These are phyloP conservation scores for Gambusia affinis DNA, from an alignment of 2,113 vertebrate species.

Conservation along the genomic window DNA sequence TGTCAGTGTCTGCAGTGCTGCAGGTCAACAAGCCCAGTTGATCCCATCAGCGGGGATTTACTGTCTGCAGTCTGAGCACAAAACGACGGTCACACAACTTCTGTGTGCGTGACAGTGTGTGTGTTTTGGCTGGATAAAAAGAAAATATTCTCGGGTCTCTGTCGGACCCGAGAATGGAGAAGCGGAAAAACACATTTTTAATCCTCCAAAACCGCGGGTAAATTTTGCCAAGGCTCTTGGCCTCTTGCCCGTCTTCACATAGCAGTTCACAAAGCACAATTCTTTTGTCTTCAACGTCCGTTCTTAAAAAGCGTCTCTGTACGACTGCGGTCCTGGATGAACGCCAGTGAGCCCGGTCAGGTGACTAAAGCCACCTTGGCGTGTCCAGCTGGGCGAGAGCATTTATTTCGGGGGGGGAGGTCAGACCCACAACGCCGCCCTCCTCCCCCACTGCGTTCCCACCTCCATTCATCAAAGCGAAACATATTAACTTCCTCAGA, in stretches of 20 bases:
- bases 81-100: slow-evolving; percentile 27
- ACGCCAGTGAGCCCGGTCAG: slow-evolving; percentile 33
- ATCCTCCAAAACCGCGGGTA: background rate
- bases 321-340: background rate
- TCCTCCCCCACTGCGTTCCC: slow-evolving; percentile 26
- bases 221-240: background rate
- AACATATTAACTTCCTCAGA: slow-evolving; percentile 62
- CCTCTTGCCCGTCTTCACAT: background rate
- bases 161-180: background rate
- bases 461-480: slow-evolving; percentile 59
- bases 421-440: slow-evolving; percentile 8
- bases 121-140: background rate
- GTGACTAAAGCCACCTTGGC: slow-evolving; percentile 40
- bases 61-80: slow-evolving; percentile 36
- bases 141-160: background rate
- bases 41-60: slow-evolving; percentile 67
- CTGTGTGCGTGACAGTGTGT: background rate
- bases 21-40: slow-evolving; percentile 51
- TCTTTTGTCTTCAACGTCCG: background rate
- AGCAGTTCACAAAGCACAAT: background rate
- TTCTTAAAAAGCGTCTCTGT: background rate
- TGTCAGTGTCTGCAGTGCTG: slow-evolving; percentile 50
- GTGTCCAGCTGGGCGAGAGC: slow-evolving; percentile 50
- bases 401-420: slow-evolving; percentile 41
- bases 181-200: background rate